Percentiles rank a stretch among this genome's conserved stretches.
These are phyloP conservation scores for Pelochelys cantorii DNA, from an alignment of 2,797 vertebrate genomes.

Conservation along the genomic window DNA sequence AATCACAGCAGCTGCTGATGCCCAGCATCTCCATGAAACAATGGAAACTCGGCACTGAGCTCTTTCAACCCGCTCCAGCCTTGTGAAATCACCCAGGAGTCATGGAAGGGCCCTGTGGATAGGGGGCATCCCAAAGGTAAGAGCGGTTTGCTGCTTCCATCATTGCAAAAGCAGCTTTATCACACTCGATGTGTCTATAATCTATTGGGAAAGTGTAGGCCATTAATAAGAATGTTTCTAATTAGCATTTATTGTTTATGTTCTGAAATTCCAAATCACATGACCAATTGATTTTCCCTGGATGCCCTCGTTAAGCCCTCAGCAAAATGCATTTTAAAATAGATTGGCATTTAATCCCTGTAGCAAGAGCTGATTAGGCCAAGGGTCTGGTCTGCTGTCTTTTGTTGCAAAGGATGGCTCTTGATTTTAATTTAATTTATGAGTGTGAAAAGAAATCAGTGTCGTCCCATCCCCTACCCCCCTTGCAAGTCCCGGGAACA, in stretches of 20 bases:
- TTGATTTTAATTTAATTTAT: constrained; percentile 68
- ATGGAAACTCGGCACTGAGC: background rate
- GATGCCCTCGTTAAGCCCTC: constrained; percentile 60
- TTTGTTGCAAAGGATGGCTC: constrained; percentile 17
- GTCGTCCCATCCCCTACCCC: background rate
- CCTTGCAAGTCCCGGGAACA: constrained; percentile 10
- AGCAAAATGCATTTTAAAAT: constrained; percentile 72
- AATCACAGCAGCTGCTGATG: background rate
- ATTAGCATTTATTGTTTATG: constrained; percentile 76
- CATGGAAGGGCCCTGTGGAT: background rate
- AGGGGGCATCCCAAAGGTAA: background rate
- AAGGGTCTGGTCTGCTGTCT: constrained; percentile 51
- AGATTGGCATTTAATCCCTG: constrained; percentile 75
- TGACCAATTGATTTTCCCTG: constrained; percentile 72
- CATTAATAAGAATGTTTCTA: constrained; percentile 68
- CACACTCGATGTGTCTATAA: constrained; percentile 53
- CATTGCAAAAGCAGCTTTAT: constrained; percentile 28
- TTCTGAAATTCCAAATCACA: constrained; percentile 73
- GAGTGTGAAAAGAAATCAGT: constrained; percentile 62
- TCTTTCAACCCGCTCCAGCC: background rate
- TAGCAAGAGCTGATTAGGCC: constrained; percentile 72
- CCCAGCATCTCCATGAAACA: accelerated
- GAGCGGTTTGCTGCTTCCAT: background rate
- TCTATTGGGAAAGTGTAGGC: constrained; percentile 63
- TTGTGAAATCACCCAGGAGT: background rate